Percentiles rank a stretch among this genome's conserved stretches.
Evolutionary conservation across 2,797 vertebrate species (phyloP).

Genomic region (Gobio occitaniae): DNA sequence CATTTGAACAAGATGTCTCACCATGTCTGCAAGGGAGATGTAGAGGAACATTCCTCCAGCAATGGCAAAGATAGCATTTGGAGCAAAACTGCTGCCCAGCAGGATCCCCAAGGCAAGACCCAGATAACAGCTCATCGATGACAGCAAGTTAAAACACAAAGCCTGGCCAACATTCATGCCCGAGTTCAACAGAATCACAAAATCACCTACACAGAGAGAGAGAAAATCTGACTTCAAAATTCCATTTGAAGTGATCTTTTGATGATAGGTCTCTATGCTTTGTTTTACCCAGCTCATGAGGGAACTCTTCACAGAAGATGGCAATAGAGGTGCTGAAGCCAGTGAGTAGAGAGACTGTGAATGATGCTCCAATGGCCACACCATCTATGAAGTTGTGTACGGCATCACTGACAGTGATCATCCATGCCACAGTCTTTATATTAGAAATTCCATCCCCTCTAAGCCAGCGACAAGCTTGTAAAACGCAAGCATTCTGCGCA

Average conservation of each 20-base stretch:
- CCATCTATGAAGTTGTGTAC: conserved; percentile 98
- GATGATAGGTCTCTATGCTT: background rate
- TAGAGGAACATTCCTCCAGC: conserved; percentile 99
- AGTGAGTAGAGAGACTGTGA: conserved; percentile 88
- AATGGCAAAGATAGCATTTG: conserved; percentile 92
- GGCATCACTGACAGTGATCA: conserved; percentile 93
- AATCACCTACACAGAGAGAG: conserved; percentile 84
- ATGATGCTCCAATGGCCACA: conserved; percentile 95
- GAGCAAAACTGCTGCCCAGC: conserved; percentile 92
- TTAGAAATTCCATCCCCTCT: conserved; percentile 77
- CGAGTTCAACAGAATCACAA: conserved; percentile 92
- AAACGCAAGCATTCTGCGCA: conserved; percentile 47
- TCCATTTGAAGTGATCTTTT: background rate
- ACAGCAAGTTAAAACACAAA: conserved; percentile 92
- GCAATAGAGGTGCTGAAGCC: conserved; percentile 96
- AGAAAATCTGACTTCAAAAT: background rate
- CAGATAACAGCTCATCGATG: conserved; percentile 90
- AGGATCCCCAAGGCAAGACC: conserved; percentile 92
- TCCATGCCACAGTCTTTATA: conserved; percentile 96
- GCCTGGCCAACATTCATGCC: conserved; percentile 96
- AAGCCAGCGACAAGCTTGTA: conserved; percentile 79
- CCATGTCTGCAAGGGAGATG: conserved; percentile 96
- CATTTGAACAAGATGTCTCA: conserved; percentile 70
- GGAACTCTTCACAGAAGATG: conserved; percentile 97
- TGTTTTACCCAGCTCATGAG: conserved; percentile 90